Conservation (phyloP, 2,113 vertebrate species). For the Silurus asotus region DNA sequence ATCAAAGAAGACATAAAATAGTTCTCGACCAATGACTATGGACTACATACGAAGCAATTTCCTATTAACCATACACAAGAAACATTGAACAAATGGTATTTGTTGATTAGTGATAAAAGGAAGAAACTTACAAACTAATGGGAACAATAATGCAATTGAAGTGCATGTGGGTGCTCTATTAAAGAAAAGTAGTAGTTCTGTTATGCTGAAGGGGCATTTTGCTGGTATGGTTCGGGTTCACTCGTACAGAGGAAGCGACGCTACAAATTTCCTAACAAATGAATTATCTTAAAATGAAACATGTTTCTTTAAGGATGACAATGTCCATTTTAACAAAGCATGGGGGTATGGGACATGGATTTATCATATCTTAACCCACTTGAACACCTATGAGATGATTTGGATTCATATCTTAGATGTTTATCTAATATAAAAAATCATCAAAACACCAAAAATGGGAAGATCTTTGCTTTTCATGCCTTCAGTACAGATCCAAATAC, state of each 20-base stretch:
- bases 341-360: not conserved
- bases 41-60: not conserved
- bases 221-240: not conserved
- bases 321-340: not conserved
- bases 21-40: not conserved
- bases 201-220: not conserved
- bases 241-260: not conserved
- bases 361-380: not conserved
- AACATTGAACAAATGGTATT: constrained; percentile 2
- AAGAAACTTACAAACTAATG: not conserved
- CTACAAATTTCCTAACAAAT: not conserved
- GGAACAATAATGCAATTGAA: not conserved
- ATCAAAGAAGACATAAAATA: not conserved
- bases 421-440: not conserved
- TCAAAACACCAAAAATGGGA: not conserved
- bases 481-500: not conserved
- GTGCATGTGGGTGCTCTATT: not conserved
- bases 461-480: not conserved
- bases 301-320: not conserved
- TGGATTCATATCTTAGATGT: not conserved
- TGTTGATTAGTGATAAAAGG: not conserved
- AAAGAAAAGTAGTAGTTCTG: not conserved
- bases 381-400: not conserved
- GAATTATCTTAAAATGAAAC: not conserved
- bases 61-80: not conserved